These are phyloP conservation scores for Malthinus flaveolus DNA, from an alignment of 2,888 invertebrate genomes.

Conservation along the genomic window DNA sequence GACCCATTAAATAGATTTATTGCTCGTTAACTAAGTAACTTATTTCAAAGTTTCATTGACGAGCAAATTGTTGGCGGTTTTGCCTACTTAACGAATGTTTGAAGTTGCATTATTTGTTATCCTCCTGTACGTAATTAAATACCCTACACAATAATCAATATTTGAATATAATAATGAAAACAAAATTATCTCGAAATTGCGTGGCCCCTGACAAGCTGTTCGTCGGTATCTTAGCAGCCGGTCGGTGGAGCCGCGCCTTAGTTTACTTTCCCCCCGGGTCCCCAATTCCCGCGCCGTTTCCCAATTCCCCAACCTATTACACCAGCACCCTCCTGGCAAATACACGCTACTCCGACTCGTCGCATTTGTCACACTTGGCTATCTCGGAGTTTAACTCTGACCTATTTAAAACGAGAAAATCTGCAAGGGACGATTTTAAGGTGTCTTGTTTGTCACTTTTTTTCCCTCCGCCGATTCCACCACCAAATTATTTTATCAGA, in stretches of 20 bases:
- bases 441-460: conserved; percentile 22
- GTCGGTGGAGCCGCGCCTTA: conserved; percentile 31
- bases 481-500: conserved; percentile 26
- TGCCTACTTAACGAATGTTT: background rate
- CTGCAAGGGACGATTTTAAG: conserved; percentile 29
- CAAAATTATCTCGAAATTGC: conserved; percentile 29
- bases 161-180: conserved; percentile 26
- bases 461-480: background rate
- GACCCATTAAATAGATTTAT: conserved; percentile 26
- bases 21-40: conserved; percentile 15
- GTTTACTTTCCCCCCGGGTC: conserved; percentile 30
- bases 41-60: conserved; percentile 16
- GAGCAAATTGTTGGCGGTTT: conserved; percentile 12
- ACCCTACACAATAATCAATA: conserved; percentile 17
- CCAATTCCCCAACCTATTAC: conserved; percentile 21
- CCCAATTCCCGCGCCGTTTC: conserved; percentile 30
- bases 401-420: conserved; percentile 31
- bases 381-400: conserved; percentile 35
- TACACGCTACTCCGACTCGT: conserved; percentile 30
- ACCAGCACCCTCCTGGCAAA: conserved; percentile 25
- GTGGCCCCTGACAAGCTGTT: conserved; percentile 27
- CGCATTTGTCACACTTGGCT: conserved; percentile 34
- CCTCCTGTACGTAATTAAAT: conserved; percentile 8
- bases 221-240: conserved; percentile 30
- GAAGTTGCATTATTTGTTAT: background rate